These are phyloP conservation scores for Aphaenogaster rudis DNA, from an alignment of 1,140 invertebrate genomes.

Conservation along the genomic window DNA sequence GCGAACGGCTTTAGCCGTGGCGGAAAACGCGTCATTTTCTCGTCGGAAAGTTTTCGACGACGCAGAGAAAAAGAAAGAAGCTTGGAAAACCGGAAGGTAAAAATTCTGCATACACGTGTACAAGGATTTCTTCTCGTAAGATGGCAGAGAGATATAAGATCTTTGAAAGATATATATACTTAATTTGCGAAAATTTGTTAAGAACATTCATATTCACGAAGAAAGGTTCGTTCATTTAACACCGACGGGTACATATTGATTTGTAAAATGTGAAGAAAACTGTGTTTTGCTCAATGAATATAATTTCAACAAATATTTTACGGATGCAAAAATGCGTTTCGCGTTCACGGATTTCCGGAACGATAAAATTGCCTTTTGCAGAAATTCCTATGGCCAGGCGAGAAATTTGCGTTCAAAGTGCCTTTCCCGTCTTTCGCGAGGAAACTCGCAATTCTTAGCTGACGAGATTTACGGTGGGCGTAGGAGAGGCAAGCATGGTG, in stretches of 20 bases:
- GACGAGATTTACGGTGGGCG: constrained; percentile 65
- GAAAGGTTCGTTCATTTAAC: background rate
- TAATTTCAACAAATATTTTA: constrained; percentile 18
- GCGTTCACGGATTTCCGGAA: background rate
- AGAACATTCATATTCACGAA: background rate
- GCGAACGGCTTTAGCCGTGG: constrained; percentile 54
- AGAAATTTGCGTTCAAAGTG: constrained; percentile 24
- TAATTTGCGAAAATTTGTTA: background rate
- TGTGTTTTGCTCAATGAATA: background rate
- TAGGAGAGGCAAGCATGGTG: constrained; percentile 58
- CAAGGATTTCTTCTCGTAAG: background rate
- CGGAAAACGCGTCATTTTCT: constrained; percentile 53
- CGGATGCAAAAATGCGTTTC: background rate
- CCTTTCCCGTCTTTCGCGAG: constrained; percentile 17
- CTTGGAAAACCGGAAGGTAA: constrained; percentile 13
- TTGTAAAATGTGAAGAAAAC: background rate
- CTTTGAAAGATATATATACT: background rate
- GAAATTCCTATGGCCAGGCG: constrained; percentile 28
- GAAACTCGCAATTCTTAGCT: constrained; percentile 55
- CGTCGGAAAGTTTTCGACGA: constrained; percentile 26
- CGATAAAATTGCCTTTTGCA: constrained; percentile 13
- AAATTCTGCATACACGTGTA: constrained; percentile 38
- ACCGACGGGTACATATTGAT: background rate
- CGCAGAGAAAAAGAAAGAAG: background rate
- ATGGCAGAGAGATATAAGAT: constrained; percentile 11